Conservation (phyloP, 2,113 vertebrate species). For the Carassius gibelio region DNA sequence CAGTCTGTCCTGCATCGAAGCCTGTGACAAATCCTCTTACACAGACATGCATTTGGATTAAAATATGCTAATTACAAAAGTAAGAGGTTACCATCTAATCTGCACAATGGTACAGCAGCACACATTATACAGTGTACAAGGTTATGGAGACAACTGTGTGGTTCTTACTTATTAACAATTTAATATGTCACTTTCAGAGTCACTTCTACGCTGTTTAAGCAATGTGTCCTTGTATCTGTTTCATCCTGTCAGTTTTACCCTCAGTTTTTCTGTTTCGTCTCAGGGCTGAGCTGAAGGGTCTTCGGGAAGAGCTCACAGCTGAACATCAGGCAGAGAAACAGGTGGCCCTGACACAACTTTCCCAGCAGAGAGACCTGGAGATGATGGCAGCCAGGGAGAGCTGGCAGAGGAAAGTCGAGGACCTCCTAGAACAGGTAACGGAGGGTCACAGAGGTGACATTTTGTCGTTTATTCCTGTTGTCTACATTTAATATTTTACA, state of each 20-base stretch:
- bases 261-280: not conserved
- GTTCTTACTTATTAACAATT: not conserved
- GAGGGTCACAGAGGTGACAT: not conserved
- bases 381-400: slow-evolving; percentile 88
- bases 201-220: not conserved
- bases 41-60: slow-evolving; percentile 32
- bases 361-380: slow-evolving; percentile 91
- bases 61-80: slow-evolving; percentile 50
- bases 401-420: slow-evolving; percentile 97
- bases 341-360: slow-evolving; percentile 83
- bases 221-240: not conserved
- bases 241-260: not conserved
- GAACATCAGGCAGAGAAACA: slow-evolving; percentile 93
- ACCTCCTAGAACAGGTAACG: slow-evolving; percentile 92
- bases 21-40: slow-evolving; percentile 34
- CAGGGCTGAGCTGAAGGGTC: slow-evolving; percentile 88
- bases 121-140: slow-evolving; percentile 16
- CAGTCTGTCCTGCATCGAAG: not conserved
- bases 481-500: not conserved
- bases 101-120: not conserved
- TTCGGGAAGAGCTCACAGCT: slow-evolving; percentile 87
- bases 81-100: slow-evolving; percentile 31
- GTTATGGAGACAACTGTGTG: not conserved
- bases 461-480: not conserved
- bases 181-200: not conserved